Evolutionary conservation across 1,140 invertebrate genomes (phyloP).

Genomic region (Bombus confusus): DNA sequence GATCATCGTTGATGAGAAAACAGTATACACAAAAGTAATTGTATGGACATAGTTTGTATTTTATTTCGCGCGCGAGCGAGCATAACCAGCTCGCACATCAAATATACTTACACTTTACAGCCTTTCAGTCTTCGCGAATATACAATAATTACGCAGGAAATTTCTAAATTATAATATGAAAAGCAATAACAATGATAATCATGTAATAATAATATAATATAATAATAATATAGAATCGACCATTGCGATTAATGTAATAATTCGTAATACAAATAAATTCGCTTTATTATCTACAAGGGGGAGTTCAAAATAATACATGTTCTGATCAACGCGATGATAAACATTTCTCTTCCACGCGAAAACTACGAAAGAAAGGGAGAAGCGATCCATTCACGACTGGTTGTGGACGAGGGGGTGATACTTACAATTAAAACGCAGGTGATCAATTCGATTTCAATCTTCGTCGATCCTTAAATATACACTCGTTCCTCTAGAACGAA

Average conservation of each 20-base stretch:
- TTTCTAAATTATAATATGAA: conserved; percentile 73
- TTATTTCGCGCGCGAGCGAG: conserved; percentile 67
- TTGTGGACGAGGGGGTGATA: conserved; percentile 24
- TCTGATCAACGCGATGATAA: conserved; percentile 39
- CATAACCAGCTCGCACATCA: conserved; percentile 64
- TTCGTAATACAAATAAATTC: conserved; percentile 53
- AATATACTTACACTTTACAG: conserved; percentile 79
- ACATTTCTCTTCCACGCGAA: conserved; percentile 44
- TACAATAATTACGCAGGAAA: conserved; percentile 73
- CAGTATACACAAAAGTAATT: conserved; percentile 28
- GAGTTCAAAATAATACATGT: conserved; percentile 31
- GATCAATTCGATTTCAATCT: conserved; percentile 2
- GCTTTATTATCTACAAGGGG: conserved; percentile 54
- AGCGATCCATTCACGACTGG: conserved; percentile 45
- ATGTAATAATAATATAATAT: conserved; percentile 67
- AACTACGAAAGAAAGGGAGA: conserved; percentile 42
- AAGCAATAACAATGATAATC: conserved; percentile 73
- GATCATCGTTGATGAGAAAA: conserved; percentile 17
- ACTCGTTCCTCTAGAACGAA: neutral
- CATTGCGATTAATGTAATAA: conserved; percentile 42
- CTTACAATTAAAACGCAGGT: neutral
- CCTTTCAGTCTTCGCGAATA: conserved; percentile 82
- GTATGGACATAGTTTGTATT: conserved; percentile 70
- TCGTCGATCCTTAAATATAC: neutral
- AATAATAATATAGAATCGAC: conserved; percentile 56